Evolutionary conservation across 2,888 invertebrate species (phyloP), one percentile per base, ranked within the genome.

Genomic region (Drosophila mimetica): DNA sequence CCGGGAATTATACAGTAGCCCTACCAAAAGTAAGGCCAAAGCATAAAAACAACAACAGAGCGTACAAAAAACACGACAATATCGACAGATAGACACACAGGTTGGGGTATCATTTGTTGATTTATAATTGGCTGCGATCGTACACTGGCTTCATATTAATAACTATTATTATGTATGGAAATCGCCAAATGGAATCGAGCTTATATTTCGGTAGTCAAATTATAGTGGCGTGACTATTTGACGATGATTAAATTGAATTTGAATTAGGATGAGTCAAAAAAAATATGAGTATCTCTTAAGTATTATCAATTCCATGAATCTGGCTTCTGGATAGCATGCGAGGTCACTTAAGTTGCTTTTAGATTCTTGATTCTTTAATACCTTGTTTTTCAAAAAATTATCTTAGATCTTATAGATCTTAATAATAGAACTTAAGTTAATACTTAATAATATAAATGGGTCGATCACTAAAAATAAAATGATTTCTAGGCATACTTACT

Each of bases 1-100:
- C 61, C 54, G 48, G 44, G 75, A 71, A 78, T 76, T 72, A 80
- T 80, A 89, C 89, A 80, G 88, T 86, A 89, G 86, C 89, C 71
- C 42, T 64, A 78, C 75, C 42, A 44, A 20, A 20, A 42, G 32
- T 51, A 70, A 70, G 72, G 57, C 59, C 41, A 47, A 58, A 54
- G 53, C 37, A 59, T 30, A 57, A 55, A 55, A 55, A 9, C 46
- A 57, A 57, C 48, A 22, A 53, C 39, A 20, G 37, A 37, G 16
- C 2, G 9, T 2, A 8, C 3, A 51, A 63, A 41, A 44, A 47
- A 51, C 41, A 51, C 41, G 32, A 50, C 44, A 51, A 48, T 67
- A 46, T 57, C 39, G 50, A 44, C 25, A 36, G 32, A 20, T 48
- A 34, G 20, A 25, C 39, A 48, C 34, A 71, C 36, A 50, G 20